Evolutionary conservation across 2,113 vertebrate genomes (phyloP).

Genomic region (Nestor notabilis): DNA sequence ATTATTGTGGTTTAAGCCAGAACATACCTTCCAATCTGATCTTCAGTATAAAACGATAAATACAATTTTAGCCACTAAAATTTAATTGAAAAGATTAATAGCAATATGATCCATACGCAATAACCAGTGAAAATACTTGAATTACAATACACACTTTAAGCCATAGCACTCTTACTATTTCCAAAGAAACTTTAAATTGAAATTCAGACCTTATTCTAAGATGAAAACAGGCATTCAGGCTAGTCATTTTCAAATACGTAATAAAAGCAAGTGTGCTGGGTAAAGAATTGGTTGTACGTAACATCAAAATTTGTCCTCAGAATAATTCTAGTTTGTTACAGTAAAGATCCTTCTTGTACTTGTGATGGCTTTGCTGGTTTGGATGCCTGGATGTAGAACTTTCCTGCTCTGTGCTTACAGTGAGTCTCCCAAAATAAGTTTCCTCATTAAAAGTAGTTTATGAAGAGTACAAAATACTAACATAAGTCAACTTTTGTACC

Average conservation of each 20-base stretch:
- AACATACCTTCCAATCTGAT: neutral
- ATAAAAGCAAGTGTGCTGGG: neutral
- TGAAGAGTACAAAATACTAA: neutral
- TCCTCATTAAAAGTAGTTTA: neutral
- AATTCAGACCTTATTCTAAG: neutral
- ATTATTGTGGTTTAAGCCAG: neutral
- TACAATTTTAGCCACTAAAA: neutral
- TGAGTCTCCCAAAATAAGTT: neutral
- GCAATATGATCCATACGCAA: neutral
- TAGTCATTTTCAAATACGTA: neutral
- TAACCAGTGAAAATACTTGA: neutral
- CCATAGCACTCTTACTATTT: neutral
- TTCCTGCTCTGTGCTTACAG: neutral
- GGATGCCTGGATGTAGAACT: neutral
- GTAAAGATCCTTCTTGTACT: neutral
- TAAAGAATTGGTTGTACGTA: neutral
- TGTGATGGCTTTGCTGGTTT: neutral
- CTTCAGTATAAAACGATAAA: neutral
- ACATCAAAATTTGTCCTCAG: neutral
- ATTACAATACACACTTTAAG: neutral
- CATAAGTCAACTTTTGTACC: neutral
- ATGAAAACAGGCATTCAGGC: neutral
- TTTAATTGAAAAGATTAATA: neutral
- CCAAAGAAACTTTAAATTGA: neutral
- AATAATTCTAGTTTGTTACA: neutral